phyloP scores from a whole-genome alignment of 2,113 vertebrate species.

The Elachura formosa region DNA sequence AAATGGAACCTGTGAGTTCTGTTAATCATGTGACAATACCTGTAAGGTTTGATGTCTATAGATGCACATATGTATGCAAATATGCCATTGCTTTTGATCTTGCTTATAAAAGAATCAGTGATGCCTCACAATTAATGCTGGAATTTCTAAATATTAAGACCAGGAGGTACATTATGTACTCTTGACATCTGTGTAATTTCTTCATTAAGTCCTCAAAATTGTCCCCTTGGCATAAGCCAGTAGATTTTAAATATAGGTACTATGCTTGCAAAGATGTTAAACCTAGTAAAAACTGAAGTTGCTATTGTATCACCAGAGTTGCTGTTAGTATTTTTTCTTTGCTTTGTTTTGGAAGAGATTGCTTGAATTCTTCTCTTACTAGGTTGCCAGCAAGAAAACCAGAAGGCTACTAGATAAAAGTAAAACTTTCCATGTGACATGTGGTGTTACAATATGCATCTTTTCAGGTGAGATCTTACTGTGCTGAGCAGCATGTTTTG shows the following conservation, averaged over 20 bases:
- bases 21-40: not conserved
- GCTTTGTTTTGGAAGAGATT: not conserved
- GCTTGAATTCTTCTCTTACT: slow-evolving; percentile 44
- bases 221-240: not conserved
- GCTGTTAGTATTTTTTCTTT: not conserved
- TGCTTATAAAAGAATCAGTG: not conserved
- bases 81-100: not conserved
- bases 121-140: not conserved
- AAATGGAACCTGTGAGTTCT: not conserved
- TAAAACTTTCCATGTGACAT: slow-evolving; percentile 88
- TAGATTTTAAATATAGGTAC: not conserved
- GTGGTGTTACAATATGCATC: slow-evolving; percentile 85
- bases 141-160: not conserved
- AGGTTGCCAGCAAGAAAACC: slow-evolving; percentile 86
- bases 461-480: slow-evolving; percentile 82
- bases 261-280: not conserved
- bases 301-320: not conserved
- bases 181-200: not conserved
- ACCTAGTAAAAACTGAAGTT: not conserved
- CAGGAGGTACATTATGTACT: not conserved
- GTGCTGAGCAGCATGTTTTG: not conserved
- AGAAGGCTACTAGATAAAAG: slow-evolving; percentile 89
- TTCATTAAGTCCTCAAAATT: not conserved
- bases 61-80: not conserved
- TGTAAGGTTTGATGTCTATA: not conserved